These are phyloP conservation scores for Xiphophorus hellerii DNA, from an alignment of 2,113 vertebrate genomes.

Conservation along the genomic window DNA sequence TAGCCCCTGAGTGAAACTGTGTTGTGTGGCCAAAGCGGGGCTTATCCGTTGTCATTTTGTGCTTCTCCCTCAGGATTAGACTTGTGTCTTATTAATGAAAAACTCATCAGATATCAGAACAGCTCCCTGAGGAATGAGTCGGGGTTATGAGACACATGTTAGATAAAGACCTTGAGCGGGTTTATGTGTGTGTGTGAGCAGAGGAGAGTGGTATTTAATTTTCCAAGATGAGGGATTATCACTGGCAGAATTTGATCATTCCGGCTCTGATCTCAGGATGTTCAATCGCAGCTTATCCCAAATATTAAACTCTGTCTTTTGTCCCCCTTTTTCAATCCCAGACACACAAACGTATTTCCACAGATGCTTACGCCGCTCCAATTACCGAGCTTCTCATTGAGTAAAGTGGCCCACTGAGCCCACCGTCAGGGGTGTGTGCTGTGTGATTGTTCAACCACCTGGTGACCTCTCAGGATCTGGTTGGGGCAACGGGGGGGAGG, in stretches of 20 bases:
- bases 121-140: conserved; percentile 60
- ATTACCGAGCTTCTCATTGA: conserved; percentile 50
- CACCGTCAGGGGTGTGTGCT: conserved; percentile 44
- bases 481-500: background rate
- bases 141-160: conserved; percentile 75
- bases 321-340: conserved; percentile 50
- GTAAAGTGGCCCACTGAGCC: conserved; percentile 71
- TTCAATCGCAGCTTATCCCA: conserved; percentile 78
- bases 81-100: conserved; percentile 79
- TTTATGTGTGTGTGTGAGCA: conserved; percentile 32
- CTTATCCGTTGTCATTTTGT: conserved; percentile 77
- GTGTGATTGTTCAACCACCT: conserved; percentile 65
- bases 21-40: conserved; percentile 40
- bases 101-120: conserved; percentile 81
- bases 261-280: conserved; percentile 72
- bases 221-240: conserved; percentile 77
- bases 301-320: conserved; percentile 77
- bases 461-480: conserved; percentile 43
- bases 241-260: conserved; percentile 74
- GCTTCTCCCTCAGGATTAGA: conserved; percentile 74
- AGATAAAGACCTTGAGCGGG: conserved; percentile 52
- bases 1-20: conserved; percentile 43
- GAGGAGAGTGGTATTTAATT: conserved; percentile 74
- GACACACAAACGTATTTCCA: conserved; percentile 41
- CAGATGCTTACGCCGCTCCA: conserved; percentile 8